Base-by-base conservation (phyloP, 2,113 vertebrate genomes). In the Microtus ochrogaster region DNA sequence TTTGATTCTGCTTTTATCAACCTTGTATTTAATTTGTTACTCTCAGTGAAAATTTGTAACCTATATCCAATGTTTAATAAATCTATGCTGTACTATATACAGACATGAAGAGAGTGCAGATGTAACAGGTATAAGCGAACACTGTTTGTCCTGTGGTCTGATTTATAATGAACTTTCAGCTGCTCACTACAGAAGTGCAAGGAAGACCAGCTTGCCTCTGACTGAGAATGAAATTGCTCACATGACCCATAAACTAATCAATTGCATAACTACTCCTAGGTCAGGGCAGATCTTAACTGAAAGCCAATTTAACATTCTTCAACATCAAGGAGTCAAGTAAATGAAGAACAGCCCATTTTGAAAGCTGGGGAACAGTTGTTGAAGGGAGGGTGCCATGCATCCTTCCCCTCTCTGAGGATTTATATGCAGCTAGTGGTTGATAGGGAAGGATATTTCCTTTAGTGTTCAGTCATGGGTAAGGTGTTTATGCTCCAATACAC, bases 301-400 rank as follows among this genome's bases (percentile, higher is more conserved):
- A 96, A 95, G 39, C 63, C 77, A 81, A 3, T 76, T 28, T 88
- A 77, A 81, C 74, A 83, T 66, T 73, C 41, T n/a, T 96, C 55
- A 88, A 76, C 65, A 52, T 39, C 41, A 88, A 49, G 58, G 65
- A 95, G 49, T 94, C 78, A 76, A 49, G 47, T 90, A 49, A 89
- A 21, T 82, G n/a, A 61, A 94, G 6, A 92, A 84, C 70, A 52
- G 77, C 33, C 90, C 47, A 96, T 61, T 94, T 81, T 49, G 79
- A 92, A 91, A 91, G 63, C 63, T 87, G 26, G 41, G 78, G 87
- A 86, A 68, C 41, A 14, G 49, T 66, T 28, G 6, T 33, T 47
- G 63, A 68, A 36, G 49, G 47, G 52, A 36, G 49, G 47, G 52
- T 2, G 11, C 21, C 52, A 58, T 14, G 41, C 41, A 47, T 77